Base-by-base conservation (phyloP, 2,797 vertebrate species). In the Poeciliopsis infans region DNA sequence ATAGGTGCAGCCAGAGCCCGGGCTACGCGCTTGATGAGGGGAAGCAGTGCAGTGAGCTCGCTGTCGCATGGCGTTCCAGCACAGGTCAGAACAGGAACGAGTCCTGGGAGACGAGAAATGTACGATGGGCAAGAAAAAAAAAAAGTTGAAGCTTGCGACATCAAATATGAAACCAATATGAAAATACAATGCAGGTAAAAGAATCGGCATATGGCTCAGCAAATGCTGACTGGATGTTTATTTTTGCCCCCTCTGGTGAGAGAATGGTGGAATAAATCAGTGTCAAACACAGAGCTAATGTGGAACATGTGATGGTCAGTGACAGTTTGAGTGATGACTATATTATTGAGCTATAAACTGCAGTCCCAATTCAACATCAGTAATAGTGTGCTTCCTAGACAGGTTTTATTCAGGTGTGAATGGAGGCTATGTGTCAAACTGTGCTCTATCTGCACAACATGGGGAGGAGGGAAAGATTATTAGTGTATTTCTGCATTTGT, bases 321-420 rank as follows among this genome's bases (percentile, higher is more conserved):
- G 94, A 92, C 93, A 93, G 88, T 0, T 78, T 94, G 94, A 95
- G 80, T 89, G 93, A 95, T 94, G 93, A 87, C 83, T 85, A 83
- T 87, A 93, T 95, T 95, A 94, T 94, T 85, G 82, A 87, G 91
- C 92, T 89, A 95, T 95, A 93, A 95, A 94, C 91, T 89, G 92
- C 90, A 81, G 83, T 79, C 75, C 79, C 86, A 83, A 83, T 91
- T 91, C 88, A 85, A 93, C 92, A 90, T 87, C 79, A 85, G 93
- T 80, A 84, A 89, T 74, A 84, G 85, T 81, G 33, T 81, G 87
- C 91, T 91, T 91, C 91, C 89, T 80, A 82, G 83, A 89, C 89
- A 86, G 84, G 84, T 90, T 86, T 85, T 87, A 83, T 88, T 86
- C 86, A 83, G 85, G 57, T 47, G 33, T 84, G 83, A 85, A 86